Evolutionary conservation across 2,113 vertebrate species (phyloP).

Genomic region (Oophaga pumilio): DNA sequence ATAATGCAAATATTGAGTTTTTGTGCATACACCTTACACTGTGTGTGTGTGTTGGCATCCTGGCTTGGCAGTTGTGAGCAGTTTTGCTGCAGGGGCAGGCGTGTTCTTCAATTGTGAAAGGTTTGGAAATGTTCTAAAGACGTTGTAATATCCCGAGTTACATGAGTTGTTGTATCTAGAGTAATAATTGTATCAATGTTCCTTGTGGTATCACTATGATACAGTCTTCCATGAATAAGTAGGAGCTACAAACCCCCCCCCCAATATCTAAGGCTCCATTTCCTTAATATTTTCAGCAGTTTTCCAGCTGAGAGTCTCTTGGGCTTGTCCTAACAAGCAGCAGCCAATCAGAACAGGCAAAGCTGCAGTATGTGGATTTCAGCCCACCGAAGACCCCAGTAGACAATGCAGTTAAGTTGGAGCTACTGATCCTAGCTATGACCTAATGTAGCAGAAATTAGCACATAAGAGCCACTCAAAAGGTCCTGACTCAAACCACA

Average conservation of each 20-base stretch:
- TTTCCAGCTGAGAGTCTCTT: neutral
- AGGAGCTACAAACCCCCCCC: too few relatives aligned
- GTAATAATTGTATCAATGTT: neutral
- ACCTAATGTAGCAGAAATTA: neutral
- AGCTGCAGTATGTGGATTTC: neutral
- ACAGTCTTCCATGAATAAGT: too few relatives aligned
- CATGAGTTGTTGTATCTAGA: neutral
- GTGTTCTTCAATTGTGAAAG: neutral
- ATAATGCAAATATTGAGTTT: neutral
- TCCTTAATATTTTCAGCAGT: too few relatives aligned
- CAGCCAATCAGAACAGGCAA: neutral
- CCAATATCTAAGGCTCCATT: too few relatives aligned
- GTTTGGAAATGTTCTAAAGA: neutral
- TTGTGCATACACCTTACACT: neutral
- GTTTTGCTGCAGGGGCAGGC: neutral
- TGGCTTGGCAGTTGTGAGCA: neutral
- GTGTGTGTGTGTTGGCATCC: constrained; percentile 3
- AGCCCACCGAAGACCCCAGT: neutral
- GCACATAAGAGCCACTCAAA: too few relatives aligned
- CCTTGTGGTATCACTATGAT: neutral
- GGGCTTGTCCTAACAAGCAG: neutral
- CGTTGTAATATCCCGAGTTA: neutral
- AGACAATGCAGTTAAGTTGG: neutral
- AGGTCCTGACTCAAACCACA: too few relatives aligned
- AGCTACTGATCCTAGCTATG: neutral